Evolutionary conservation across 2,797 vertebrate genomes (phyloP).

Genomic region (Argyrosomus regius): DNA sequence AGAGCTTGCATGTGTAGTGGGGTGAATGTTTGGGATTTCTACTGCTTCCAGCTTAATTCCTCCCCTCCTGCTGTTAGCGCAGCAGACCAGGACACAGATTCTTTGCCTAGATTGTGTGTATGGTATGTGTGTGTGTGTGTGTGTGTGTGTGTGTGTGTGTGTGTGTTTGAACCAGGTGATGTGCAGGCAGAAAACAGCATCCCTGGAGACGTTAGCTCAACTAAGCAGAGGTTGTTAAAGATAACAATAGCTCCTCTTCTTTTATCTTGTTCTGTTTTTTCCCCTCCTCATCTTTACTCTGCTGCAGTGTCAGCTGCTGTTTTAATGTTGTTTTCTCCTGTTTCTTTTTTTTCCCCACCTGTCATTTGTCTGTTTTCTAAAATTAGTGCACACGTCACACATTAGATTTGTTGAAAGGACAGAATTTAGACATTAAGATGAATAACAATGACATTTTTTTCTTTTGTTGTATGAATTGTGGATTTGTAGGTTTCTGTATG

Average conservation of each 20-base stretch:
- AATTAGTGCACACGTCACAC: neutral
- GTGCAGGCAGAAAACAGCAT: constrained; percentile 43
- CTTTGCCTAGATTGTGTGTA: constrained; percentile 27
- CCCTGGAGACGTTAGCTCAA: constrained; percentile 46
- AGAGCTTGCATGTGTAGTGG: constrained; percentile 4
- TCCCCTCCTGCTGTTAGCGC: constrained; percentile 64
- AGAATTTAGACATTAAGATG: neutral
- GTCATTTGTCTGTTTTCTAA: constrained; percentile 6
- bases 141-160: constrained; percentile 35
- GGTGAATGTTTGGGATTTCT: constrained; percentile 62
- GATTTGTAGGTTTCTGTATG: constrained; percentile 11
- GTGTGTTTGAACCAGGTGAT: constrained; percentile 46
- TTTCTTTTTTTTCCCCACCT: neutral
- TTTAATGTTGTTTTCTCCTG: neutral
- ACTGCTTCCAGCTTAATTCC: constrained; percentile 67
- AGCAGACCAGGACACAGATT: constrained; percentile 52
- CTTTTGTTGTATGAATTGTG: constrained; percentile 1
- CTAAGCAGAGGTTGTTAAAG: constrained; percentile 52
- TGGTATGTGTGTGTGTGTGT: constrained; percentile 29
- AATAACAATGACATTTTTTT: neutral
- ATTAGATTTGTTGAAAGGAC: too few relatives aligned
- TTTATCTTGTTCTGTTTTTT: constrained; percentile 32
- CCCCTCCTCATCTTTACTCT: constrained; percentile 11
- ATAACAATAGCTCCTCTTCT: constrained; percentile 56
- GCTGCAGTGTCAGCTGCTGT: constrained; percentile 6